Evolutionary conservation across 2,888 invertebrate genomes (phyloP).

Genomic region (Autographa pulchrina): DNA sequence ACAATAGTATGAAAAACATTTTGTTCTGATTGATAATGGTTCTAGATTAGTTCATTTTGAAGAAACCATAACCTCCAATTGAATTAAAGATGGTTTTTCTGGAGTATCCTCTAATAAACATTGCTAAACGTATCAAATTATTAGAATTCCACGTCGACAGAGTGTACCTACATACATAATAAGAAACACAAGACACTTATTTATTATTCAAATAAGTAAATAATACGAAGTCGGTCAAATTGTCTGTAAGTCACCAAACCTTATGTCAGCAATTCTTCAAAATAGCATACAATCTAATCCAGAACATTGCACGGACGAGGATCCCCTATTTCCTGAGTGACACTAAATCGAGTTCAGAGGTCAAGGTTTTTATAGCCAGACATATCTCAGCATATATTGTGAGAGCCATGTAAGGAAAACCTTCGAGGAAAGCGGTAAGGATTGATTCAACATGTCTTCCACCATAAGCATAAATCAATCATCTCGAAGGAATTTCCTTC

Average conservation of each 20-base stretch:
- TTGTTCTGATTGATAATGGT: too few relatives aligned
- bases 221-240: too few relatives aligned
- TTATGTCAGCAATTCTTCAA: not conserved
- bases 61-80: too few relatives aligned
- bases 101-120: too few relatives aligned
- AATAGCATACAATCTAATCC: not conserved
- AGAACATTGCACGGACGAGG: not conserved
- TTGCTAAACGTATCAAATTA: too few relatives aligned
- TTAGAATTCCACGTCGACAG: too few relatives aligned
- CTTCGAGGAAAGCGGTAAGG: not conserved
- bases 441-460: constrained; percentile 3
- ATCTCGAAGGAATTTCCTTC: not conserved
- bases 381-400: constrained; percentile 2
- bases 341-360: not conserved
- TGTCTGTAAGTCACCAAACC: too few relatives aligned
- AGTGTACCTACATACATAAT: too few relatives aligned
- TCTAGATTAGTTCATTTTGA: too few relatives aligned
- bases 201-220: too few relatives aligned
- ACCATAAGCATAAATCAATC: constrained; percentile 7
- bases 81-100: too few relatives aligned
- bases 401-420: constrained; percentile 6
- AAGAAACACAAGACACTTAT: too few relatives aligned
- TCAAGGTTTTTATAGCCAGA: not conserved
- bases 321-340: not conserved
- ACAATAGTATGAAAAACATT: not conserved